Evolutionary conservation across 2,888 invertebrate species (phyloP), one percentile per base, ranked within the genome.

Genomic region (Lissocephala sabroskyi): DNA sequence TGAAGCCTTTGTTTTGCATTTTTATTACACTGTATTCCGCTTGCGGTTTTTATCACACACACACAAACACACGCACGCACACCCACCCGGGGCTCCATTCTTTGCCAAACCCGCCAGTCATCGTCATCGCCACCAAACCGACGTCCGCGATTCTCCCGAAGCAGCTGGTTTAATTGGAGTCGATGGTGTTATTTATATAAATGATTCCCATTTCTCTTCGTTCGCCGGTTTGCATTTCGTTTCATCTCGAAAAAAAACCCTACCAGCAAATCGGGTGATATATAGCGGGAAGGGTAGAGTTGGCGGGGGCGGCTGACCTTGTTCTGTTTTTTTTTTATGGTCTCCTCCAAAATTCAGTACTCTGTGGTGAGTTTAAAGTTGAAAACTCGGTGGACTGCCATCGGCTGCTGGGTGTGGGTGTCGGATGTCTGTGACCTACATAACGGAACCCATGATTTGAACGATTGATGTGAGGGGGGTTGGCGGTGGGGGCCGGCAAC

Each of bases 121-220:
- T 23, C 23, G 4, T 7, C 23, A 5, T 23, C 23, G 4, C 23
- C 23, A 5, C 13, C 32, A 30, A 1, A 2, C 32, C 17, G 10
- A 2, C 32, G 10, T 19, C 10, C 23, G n/a, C 39, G n/a, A 13
- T 11, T 32, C 4, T 10, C n/a, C 23, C 13, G 13, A 18, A 57
- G 37, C 52, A 56, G 46, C 61, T 52, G 63, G 57, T 63, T 70
- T 77, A 71, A 71, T 71, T 77, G 71, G 66, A 74, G 71, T 62
- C 71, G 70, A 70, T 77, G 71, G 70, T 74, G 70, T 71, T 77
- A 74, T 71, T 71, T 71, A 74, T 74, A 71, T 74, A 71, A 71
- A 77, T 74, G 77, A 70, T 77, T 74, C 70, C 77, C 77, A 70
- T 70, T 76, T 70, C 74, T 76, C 70, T 76, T 70, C 63, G 65